These are phyloP conservation scores for Halichoerus grypus DNA, from an alignment of 2,113 vertebrate species.

Conservation along the genomic window DNA sequence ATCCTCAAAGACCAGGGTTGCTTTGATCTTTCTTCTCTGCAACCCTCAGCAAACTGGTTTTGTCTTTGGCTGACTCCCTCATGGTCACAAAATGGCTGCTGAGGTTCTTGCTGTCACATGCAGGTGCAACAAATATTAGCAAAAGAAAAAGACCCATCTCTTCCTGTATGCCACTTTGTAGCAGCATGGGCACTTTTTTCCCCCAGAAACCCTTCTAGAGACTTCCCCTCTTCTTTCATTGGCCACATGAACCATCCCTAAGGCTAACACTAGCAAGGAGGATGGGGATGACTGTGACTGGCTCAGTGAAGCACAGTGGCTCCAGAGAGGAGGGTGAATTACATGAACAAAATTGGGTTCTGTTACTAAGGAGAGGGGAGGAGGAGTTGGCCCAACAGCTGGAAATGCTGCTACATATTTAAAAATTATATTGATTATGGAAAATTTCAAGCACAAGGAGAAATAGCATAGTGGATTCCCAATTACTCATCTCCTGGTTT, in stretches of 20 bases:
- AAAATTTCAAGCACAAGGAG: background rate
- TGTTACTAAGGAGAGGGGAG: background rate
- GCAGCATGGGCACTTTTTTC: background rate
- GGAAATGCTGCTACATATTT: slow-evolving; percentile 27
- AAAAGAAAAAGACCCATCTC: background rate
- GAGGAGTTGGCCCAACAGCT: background rate
- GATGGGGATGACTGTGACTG: background rate
- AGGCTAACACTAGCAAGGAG: background rate
- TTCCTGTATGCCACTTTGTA: background rate
- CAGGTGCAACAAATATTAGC: background rate
- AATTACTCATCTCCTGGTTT: background rate
- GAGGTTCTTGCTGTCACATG: slow-evolving; percentile 36
- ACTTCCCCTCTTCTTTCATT: background rate
- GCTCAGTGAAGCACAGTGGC: background rate
- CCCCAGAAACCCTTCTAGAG: background rate
- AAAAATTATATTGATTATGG: background rate
- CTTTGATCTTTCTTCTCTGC: slow-evolving; percentile 49
- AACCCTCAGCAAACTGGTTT: background rate
- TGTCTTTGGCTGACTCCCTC: slow-evolving; percentile 23
- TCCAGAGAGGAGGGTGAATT: background rate
- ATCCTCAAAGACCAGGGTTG: background rate
- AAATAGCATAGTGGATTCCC: background rate
- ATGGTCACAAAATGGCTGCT: slow-evolving; percentile 44
- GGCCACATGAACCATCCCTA: background rate
- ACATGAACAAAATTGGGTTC: background rate